phyloP scores from a whole-genome alignment of 2,888 invertebrate genomes.

The Apomyelois bistriatella region DNA sequence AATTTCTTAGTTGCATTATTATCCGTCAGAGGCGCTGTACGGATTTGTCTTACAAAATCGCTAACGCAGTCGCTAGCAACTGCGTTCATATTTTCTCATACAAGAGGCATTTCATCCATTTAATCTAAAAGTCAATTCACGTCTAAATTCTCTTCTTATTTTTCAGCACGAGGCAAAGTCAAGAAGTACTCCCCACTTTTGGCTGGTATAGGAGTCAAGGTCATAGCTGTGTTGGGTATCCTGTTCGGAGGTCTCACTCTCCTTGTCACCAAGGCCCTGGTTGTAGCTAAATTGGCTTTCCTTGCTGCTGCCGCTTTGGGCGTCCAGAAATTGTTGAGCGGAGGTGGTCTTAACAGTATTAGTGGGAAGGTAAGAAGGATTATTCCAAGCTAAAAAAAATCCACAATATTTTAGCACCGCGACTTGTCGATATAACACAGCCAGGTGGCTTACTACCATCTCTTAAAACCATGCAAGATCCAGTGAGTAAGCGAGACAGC shows the following conservation, averaged over 20 bases:
- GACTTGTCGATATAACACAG: too few relatives aligned
- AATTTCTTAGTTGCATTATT: too few relatives aligned
- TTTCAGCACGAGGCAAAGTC: slow-evolving; percentile 86
- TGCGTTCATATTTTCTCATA: too few relatives aligned
- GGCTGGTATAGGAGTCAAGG: slow-evolving; percentile 85
- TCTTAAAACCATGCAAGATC: too few relatives aligned
- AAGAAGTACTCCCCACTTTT: slow-evolving; percentile 87
- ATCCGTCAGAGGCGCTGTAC: too few relatives aligned
- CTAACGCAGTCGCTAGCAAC: too few relatives aligned
- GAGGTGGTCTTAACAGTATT: slow-evolving; percentile 65
- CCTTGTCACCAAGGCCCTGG: slow-evolving; percentile 86
- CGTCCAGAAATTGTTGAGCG: slow-evolving; percentile 83
- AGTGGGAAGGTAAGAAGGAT: slow-evolving; percentile 58
- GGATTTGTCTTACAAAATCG: too few relatives aligned
- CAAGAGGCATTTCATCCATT: too few relatives aligned
- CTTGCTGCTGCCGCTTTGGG: slow-evolving; percentile 85
- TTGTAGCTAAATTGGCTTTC: slow-evolving; percentile 89
- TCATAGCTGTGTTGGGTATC: slow-evolving; percentile 85
- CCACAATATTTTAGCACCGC: too few relatives aligned
- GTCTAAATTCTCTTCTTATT: background rate
- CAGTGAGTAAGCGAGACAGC: too few relatives aligned
- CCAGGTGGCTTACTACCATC: too few relatives aligned
- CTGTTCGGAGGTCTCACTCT: slow-evolving; percentile 86
- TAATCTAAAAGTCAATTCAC: too few relatives aligned
- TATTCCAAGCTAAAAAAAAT: background rate